Conservation (phyloP, 2,797 vertebrate species). For the Staurois parvus region DNA sequence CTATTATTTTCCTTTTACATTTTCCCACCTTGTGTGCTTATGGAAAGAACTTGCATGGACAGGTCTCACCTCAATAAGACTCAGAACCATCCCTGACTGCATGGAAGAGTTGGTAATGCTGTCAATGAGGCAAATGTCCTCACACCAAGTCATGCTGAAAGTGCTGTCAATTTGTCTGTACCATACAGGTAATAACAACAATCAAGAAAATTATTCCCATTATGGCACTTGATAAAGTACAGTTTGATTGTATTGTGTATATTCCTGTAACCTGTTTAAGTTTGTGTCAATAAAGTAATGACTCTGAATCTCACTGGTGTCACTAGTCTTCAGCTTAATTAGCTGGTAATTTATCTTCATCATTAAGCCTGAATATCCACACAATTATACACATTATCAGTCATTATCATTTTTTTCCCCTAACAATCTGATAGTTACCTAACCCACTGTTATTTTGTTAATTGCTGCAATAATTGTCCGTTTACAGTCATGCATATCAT, state of each 20-base stretch:
- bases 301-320: slow-evolving; percentile 50
- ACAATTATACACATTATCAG: slow-evolving; percentile 55
- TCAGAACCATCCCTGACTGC: too few relatives aligned
- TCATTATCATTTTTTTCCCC: slow-evolving; percentile 52
- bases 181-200: not conserved
- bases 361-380: slow-evolving; percentile 52
- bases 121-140: too few relatives aligned
- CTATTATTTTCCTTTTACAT: too few relatives aligned
- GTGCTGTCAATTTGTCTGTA: not conserved
- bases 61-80: too few relatives aligned
- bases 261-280: slow-evolving; percentile 42
- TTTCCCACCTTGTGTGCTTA: too few relatives aligned
- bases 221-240: slow-evolving; percentile 25
- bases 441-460: slow-evolving; percentile 37
- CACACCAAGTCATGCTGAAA: too few relatives aligned
- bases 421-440: slow-evolving; percentile 38
- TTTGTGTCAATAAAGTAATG: slow-evolving; percentile 49
- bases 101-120: too few relatives aligned
- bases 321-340: slow-evolving; percentile 54
- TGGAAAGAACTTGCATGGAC: too few relatives aligned
- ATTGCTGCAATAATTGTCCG: slow-evolving; percentile 9
- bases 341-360: slow-evolving; percentile 62
- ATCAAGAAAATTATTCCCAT: not conserved
- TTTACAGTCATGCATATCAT: slow-evolving; percentile 1
- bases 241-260: slow-evolving; percentile 20